phyloP scores from a whole-genome alignment of 2,888 invertebrate species.

The Drosophila mercatorum region DNA sequence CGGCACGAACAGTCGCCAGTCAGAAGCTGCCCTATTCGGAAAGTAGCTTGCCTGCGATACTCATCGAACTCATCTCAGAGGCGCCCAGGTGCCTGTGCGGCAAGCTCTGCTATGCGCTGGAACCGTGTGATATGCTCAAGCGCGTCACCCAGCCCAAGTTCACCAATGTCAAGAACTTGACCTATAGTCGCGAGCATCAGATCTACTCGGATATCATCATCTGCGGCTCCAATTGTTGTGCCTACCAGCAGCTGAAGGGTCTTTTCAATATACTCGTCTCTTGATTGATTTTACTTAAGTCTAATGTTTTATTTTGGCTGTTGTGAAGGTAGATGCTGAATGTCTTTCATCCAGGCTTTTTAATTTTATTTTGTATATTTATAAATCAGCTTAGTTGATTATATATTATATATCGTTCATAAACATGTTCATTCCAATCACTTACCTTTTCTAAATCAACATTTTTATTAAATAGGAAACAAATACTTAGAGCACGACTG shows the following conservation, averaged over 20 bases:
- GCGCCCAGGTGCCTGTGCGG: slow-evolving; percentile 83
- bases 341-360: not conserved
- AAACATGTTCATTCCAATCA: slow-evolving; percentile 20
- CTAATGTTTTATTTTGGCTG: not conserved
- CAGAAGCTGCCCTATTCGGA: slow-evolving; percentile 70
- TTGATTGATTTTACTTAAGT: slow-evolving; percentile 12
- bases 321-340: not conserved
- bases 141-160: slow-evolving; percentile 80
- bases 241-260: slow-evolving; percentile 38
- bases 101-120: slow-evolving; percentile 76
- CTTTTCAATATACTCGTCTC: slow-evolving; percentile 22
- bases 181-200: slow-evolving; percentile 82
- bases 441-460: not conserved
- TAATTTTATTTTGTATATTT: not conserved
- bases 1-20: slow-evolving; percentile 72
- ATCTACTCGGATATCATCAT: slow-evolving; percentile 83
- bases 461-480: not conserved
- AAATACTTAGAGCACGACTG: not conserved
- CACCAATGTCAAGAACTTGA: slow-evolving; percentile 80
- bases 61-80: slow-evolving; percentile 81
- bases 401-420: not conserved
- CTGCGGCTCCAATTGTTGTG: slow-evolving; percentile 77
- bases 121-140: slow-evolving; percentile 66
- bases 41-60: slow-evolving; percentile 73
- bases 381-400: not conserved